Conservation (phyloP, 2,888 invertebrate species). For the Gerris lacustris region DNA sequence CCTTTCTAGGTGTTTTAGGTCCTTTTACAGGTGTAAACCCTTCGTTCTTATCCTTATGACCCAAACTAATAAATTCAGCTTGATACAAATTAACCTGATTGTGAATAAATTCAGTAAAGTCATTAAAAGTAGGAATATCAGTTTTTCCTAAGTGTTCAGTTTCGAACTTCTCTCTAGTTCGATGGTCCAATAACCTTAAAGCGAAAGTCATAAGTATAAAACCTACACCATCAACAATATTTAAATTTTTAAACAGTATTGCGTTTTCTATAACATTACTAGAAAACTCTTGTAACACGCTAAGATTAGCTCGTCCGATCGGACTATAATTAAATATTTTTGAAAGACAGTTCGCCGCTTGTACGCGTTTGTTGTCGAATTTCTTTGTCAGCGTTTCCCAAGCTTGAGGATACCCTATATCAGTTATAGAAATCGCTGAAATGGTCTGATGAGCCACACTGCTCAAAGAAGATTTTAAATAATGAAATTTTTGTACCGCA, state of each 20-base stretch:
- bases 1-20: not conserved
- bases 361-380: slow-evolving; percentile 8
- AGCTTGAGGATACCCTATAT: slow-evolving; percentile 7
- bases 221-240: too few species aligned
- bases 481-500: slow-evolving; percentile 9
- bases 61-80: too few species aligned
- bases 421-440: slow-evolving; percentile 7
- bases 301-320: not conserved
- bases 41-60: too few species aligned
- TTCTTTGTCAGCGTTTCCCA: slow-evolving; percentile 4
- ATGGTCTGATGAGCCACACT: not conserved
- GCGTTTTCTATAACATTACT: slow-evolving; percentile 2
- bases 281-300: slow-evolving; percentile 1
- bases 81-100: too few species aligned
- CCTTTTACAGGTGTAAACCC: too few species aligned
- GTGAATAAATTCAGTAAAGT: too few species aligned
- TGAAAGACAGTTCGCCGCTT: slow-evolving; percentile 3
- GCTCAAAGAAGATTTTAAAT: slow-evolving; percentile 10
- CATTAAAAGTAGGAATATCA: too few species aligned
- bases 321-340: slow-evolving; percentile 12
- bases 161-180: too few species aligned
- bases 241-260: not conserved
- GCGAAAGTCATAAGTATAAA: too few species aligned
- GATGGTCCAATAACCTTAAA: too few species aligned
- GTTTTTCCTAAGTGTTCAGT: too few species aligned